A percentile compares a stretch with the other conserved stretches of the same genome.
These are phyloP conservation scores for Rhinoraja longicauda DNA, from an alignment of 2,797 vertebrate species.

Conservation along the genomic window DNA sequence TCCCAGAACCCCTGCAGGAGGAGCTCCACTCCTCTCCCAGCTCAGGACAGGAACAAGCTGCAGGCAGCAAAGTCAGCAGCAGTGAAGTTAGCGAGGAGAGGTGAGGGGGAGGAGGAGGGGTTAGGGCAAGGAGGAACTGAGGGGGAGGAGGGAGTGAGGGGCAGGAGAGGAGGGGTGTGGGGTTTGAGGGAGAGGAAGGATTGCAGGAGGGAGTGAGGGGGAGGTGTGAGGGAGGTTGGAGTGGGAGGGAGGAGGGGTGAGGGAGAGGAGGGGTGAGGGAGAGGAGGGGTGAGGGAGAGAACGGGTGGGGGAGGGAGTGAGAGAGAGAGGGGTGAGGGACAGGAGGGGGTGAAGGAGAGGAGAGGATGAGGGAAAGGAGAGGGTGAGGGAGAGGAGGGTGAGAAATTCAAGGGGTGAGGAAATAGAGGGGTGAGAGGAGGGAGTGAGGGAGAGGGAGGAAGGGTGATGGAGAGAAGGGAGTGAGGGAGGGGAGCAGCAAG, in stretches of 20 bases:
- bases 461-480: too few relatives aligned
- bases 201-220: background rate
- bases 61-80: background rate
- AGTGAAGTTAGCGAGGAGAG: background rate
- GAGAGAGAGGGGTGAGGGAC: background rate
- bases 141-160: background rate
- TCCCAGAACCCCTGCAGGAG: background rate
- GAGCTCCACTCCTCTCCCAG: background rate
- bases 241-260: background rate
- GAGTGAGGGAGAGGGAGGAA: background rate
- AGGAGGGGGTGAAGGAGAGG: accelerated
- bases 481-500: too few relatives aligned
- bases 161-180: too few relatives aligned
- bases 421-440: background rate
- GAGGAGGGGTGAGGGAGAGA: background rate
- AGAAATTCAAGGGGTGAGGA: background rate
- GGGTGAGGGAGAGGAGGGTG: background rate
- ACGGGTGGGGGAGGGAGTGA: too few relatives aligned
- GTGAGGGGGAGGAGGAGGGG: background rate
- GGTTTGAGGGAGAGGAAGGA: background rate
- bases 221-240: background rate
- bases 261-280: accelerated
- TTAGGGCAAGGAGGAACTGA: background rate
- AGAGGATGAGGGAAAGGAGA: background rate
- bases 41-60: background rate